These are phyloP conservation scores for Pachypanchax playfairii DNA, from an alignment of 2,113 vertebrate genomes.

Conservation along the genomic window DNA sequence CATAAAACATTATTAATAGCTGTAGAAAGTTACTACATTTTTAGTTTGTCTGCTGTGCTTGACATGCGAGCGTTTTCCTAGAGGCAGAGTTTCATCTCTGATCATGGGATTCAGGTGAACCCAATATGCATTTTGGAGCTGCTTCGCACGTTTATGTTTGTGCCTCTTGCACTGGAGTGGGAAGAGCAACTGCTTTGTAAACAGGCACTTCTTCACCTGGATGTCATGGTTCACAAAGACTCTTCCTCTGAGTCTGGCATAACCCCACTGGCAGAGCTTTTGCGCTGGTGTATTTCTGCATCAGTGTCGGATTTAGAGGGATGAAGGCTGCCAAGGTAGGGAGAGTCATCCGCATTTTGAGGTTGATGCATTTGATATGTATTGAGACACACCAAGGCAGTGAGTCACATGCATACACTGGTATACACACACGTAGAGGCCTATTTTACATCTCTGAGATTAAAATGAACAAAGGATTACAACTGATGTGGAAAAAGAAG, in stretches of 20 bases:
- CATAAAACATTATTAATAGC: background rate
- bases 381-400: constrained; percentile 29
- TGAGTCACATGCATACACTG: constrained; percentile 20
- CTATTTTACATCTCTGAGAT: constrained; percentile 28
- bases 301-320: constrained; percentile 61
- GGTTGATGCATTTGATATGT: constrained; percentile 46
- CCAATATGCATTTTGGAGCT: constrained; percentile 32
- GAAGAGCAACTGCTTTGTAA: constrained; percentile 70
- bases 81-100: constrained; percentile 41
- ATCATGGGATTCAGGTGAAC: constrained; percentile 30
- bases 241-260: constrained; percentile 58
- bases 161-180: constrained; percentile 54
- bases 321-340: constrained; percentile 67
- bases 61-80: constrained; percentile 30
- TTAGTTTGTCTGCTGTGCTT: background rate
- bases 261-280: constrained; percentile 62
- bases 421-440: background rate
- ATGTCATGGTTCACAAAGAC: constrained; percentile 71
- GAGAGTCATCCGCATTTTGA: constrained; percentile 51
- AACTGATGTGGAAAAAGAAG: constrained; percentile 39
- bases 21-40: background rate
- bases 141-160: constrained; percentile 37
- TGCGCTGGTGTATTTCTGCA: constrained; percentile 64
- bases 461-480: constrained; percentile 61
- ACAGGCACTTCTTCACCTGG: constrained; percentile 70